phyloP scores from a whole-genome alignment of 1,140 invertebrate genomes.

The Spodoptera frugiperda region DNA sequence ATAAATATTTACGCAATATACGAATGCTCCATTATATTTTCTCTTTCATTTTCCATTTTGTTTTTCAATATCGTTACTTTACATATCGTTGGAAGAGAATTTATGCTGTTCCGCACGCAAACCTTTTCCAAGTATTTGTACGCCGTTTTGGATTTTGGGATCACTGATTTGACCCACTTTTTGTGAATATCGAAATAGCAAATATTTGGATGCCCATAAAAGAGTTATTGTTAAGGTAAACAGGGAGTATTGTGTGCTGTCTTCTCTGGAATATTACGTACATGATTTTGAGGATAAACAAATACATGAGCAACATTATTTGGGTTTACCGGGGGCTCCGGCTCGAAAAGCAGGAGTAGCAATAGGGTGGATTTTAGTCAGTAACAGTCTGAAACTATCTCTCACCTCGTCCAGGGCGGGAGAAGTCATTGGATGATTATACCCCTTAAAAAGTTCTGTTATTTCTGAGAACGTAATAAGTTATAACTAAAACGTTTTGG shows the following conservation, averaged over 20 bases:
- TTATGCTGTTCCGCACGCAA: not conserved
- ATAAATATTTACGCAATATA: constrained; percentile 7
- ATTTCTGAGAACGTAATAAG: not conserved
- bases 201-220: not conserved
- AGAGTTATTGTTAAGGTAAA: constrained; percentile 1
- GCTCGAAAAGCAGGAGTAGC: too few species aligned
- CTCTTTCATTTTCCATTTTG: constrained; percentile 21
- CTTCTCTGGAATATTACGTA: not conserved
- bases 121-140: not conserved
- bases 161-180: constrained; percentile 7
- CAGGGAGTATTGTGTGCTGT: not conserved
- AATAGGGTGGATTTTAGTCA: too few species aligned
- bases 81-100: not conserved
- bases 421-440: too few species aligned
- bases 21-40: not conserved
- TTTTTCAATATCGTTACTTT: constrained; percentile 19
- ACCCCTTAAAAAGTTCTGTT: too few species aligned
- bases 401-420: too few species aligned
- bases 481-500: too few species aligned
- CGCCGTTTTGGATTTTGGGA: not conserved
- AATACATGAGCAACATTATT: too few species aligned
- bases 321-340: too few species aligned
- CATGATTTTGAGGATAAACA: not conserved
- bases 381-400: too few species aligned
- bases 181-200: not conserved